Evolutionary conservation across 2,888 invertebrate species (phyloP).

Genomic region (Tromatobia lineatoria): DNA sequence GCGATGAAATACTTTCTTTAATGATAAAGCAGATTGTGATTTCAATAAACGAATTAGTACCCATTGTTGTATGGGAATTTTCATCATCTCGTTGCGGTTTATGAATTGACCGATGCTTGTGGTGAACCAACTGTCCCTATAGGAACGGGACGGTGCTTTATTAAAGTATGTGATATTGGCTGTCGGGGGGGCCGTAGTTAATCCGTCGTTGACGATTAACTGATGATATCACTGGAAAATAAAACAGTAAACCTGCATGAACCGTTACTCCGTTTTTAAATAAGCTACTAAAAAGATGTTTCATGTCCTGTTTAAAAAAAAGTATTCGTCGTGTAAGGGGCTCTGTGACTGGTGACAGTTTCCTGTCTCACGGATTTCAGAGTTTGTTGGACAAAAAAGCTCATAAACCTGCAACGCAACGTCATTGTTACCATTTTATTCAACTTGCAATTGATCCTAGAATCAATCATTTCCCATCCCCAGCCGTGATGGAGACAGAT

Average conservation of each 20-base stretch:
- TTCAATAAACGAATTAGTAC: background rate
- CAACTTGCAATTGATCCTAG: too few species aligned
- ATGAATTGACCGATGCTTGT: slow-evolving; percentile 8
- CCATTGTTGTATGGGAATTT: slow-evolving; percentile 15
- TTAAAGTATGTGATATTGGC: slow-evolving; percentile 15
- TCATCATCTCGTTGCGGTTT: slow-evolving; percentile 30
- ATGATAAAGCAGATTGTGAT: background rate
- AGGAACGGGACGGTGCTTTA: background rate
- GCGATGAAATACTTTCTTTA: background rate
- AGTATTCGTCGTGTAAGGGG: too few species aligned
- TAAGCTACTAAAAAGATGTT: background rate
- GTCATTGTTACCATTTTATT: too few species aligned
- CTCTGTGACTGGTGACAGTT: too few species aligned
- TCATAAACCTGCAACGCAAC: too few species aligned
- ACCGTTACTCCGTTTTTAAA: background rate
- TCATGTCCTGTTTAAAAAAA: too few species aligned
- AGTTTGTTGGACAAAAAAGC: too few species aligned
- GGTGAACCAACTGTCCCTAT: slow-evolving; percentile 15
- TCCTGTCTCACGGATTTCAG: too few species aligned
- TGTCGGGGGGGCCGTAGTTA: slow-evolving; percentile 33
- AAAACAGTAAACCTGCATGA: background rate
- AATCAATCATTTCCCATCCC: too few species aligned
- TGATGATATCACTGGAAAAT: background rate
- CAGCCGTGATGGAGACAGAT: too few species aligned
- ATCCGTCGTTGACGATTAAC: slow-evolving; percentile 11